Evolutionary conservation across 2,888 invertebrate species (phyloP).

Genomic region (Trilocha varians): DNA sequence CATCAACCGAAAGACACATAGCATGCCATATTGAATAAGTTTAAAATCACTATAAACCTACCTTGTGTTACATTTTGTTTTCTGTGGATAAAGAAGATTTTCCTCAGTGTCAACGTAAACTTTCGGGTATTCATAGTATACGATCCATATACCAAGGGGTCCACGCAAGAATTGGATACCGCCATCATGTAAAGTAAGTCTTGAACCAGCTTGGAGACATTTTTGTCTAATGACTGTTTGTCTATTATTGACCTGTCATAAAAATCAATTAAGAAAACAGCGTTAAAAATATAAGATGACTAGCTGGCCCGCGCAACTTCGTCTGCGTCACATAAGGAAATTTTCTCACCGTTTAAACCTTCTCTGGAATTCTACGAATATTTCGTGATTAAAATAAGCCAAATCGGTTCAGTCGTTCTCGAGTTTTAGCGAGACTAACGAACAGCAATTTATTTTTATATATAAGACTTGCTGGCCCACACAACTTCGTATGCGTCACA

Average conservation of each 20-base stretch:
- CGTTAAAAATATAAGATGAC: too few relatives aligned
- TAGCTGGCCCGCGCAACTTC: too few relatives aligned
- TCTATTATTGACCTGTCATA: constrained; percentile 82
- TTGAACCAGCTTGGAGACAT: constrained; percentile 77
- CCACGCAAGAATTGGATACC: constrained; percentile 86
- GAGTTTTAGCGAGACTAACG: too few relatives aligned
- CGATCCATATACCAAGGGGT: constrained; percentile 84
- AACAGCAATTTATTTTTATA: too few relatives aligned
- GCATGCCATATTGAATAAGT: neutral
- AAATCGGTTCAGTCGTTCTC: too few relatives aligned
- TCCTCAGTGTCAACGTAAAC: constrained; percentile 35
- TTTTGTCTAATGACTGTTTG: constrained; percentile 75
- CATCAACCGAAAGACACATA: neutral
- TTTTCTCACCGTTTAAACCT: too few relatives aligned
- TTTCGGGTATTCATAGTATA: constrained; percentile 74
- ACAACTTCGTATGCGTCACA: too few relatives aligned
- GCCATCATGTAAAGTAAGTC: constrained; percentile 85
- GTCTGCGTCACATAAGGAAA: too few relatives aligned
- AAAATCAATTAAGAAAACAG: too few relatives aligned
- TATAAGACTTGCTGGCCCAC: too few relatives aligned
- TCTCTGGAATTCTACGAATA: too few relatives aligned
- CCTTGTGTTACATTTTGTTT: constrained; percentile 16
- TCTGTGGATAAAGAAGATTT: constrained; percentile 41
- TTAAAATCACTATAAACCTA: neutral
- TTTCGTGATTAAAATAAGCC: too few relatives aligned